phyloP scores from a whole-genome alignment of 2,113 vertebrate species.

The Chlorodrepanis virens region DNA sequence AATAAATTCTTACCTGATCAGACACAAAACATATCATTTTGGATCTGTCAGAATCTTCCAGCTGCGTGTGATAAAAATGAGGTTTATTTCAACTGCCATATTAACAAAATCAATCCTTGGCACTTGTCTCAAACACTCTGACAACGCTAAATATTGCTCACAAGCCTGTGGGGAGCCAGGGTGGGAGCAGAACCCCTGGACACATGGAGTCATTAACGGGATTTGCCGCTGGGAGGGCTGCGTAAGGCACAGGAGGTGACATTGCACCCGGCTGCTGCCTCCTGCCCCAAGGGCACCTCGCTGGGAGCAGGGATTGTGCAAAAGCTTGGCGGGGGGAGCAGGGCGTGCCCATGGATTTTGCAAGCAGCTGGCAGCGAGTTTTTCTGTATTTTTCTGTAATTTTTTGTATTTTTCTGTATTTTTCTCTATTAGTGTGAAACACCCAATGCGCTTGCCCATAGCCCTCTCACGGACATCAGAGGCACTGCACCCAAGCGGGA shows the following conservation, averaged over 20 bases:
- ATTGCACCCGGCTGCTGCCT: background rate
- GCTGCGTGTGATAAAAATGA: background rate
- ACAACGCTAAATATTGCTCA: background rate
- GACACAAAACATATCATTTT: background rate
- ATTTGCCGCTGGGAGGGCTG: background rate
- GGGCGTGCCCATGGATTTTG: background rate
- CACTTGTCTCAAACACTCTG: background rate
- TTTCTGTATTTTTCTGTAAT: background rate
- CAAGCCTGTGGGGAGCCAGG: background rate
- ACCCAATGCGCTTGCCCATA: fast-evolving
- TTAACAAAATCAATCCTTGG: background rate
- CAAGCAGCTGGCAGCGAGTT: background rate
- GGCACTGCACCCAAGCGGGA: background rate
- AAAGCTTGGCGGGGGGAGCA: background rate
- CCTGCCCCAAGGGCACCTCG: background rate
- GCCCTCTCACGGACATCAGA: background rate
- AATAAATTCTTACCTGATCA: background rate
- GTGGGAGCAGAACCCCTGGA: background rate
- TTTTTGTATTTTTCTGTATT: too few relatives aligned
- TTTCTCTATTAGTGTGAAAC: background rate
- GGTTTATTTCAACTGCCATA: background rate
- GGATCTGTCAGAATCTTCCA: background rate
- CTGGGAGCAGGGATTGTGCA: background rate
- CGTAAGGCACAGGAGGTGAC: background rate
- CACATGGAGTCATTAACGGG: background rate